A percentile compares a stretch with the other conserved stretches of the same genome.
These are phyloP conservation scores for Thalassoma bifasciatum DNA, from an alignment of 2,113 vertebrate species.

Conservation along the genomic window DNA sequence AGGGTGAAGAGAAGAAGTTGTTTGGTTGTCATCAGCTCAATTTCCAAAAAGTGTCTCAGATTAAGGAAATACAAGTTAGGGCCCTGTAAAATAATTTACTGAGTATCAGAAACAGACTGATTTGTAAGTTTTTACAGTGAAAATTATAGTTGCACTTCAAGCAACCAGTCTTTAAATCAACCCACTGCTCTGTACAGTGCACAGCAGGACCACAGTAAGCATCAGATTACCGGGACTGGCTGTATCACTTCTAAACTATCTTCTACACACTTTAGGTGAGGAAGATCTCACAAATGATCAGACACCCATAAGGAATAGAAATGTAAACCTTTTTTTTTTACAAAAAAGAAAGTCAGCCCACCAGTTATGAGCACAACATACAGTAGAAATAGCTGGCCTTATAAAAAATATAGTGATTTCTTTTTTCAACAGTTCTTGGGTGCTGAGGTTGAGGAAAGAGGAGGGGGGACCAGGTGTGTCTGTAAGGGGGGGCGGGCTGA, in stretches of 20 bases:
- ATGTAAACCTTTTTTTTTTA: constrained; percentile 77
- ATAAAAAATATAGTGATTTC: constrained; percentile 84
- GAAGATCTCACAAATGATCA: constrained; percentile 66
- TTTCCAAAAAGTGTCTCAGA: constrained; percentile 8
- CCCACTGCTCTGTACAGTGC: constrained; percentile 54
- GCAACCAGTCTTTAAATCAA: constrained; percentile 46
- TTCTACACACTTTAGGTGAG: constrained; percentile 51
- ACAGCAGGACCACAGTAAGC: constrained; percentile 73
- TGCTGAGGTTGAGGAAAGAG: constrained; percentile 56
- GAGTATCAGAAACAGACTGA: constrained; percentile 27
- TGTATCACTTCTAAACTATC: constrained; percentile 52
- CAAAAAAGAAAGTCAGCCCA: constrained; percentile 76
- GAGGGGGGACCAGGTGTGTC: constrained; percentile 40
- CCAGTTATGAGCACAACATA: constrained; percentile 77
- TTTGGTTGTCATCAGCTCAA: constrained; percentile 25
- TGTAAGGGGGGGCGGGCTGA: constrained; percentile 45
- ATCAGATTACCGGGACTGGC: constrained; percentile 61
- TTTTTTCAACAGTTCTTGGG: constrained; percentile 72
- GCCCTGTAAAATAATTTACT: constrained; percentile 39
- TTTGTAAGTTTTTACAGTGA: constrained; percentile 57
- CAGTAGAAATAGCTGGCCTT: constrained; percentile 85
- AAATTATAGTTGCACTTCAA: constrained; percentile 43
- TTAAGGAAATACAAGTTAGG: constrained; percentile 19
- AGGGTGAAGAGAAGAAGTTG: constrained; percentile 41
- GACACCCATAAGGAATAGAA: constrained; percentile 59